A percentile compares a stretch with the other conserved stretches of the same genome.
These are phyloP conservation scores for Falco peregrinus DNA, from an alignment of 2,797 vertebrate species.

Conservation along the genomic window DNA sequence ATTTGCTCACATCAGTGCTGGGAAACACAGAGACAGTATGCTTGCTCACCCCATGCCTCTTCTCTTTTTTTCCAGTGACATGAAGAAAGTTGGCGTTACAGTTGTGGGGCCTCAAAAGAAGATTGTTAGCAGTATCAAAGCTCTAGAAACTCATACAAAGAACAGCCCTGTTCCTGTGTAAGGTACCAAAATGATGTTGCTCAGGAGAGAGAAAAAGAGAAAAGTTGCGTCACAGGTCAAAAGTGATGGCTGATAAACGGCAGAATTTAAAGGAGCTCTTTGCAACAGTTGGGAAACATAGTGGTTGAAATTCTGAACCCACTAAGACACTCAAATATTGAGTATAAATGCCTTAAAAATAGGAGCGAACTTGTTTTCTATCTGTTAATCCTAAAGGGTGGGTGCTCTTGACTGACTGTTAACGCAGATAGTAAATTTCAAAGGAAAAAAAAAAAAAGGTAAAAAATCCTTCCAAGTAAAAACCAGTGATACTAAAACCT, in stretches of 20 bases:
- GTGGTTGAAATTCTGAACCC: slow-evolving; percentile 64
- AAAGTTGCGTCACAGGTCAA: slow-evolving; percentile 25
- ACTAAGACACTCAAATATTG: slow-evolving; percentile 74
- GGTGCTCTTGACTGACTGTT: slow-evolving; percentile 70
- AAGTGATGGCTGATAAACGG: slow-evolving; percentile 25
- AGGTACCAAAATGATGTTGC: slow-evolving; percentile 54
- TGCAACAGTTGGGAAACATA: slow-evolving; percentile 41
- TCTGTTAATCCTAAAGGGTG: slow-evolving; percentile 72
- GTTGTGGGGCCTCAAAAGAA: slow-evolving; percentile 96
- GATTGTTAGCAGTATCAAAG: slow-evolving; percentile 95
- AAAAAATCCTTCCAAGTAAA: slow-evolving; percentile 67
- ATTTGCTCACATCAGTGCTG: background rate
- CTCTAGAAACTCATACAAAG: slow-evolving; percentile 93
- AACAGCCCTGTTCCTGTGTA: slow-evolving; percentile 94
- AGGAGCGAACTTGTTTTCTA: slow-evolving; percentile 75
- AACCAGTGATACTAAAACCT: slow-evolving; percentile 66
- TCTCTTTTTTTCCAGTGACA: slow-evolving; percentile 81
- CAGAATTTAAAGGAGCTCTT: slow-evolving; percentile 35
- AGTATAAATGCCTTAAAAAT: slow-evolving; percentile 84
- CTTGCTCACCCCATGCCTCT: background rate
- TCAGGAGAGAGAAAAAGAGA: slow-evolving; percentile 38
- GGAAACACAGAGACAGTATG: background rate
- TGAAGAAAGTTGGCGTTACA: slow-evolving; percentile 95
- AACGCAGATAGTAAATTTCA: slow-evolving; percentile 42
- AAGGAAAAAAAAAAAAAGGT: background rate